A percentile compares a stretch with the other conserved stretches of the same genome.
These are phyloP conservation scores for Drosophila kikkawai DNA, from an alignment of 1,140 invertebrate genomes.

Conservation along the genomic window DNA sequence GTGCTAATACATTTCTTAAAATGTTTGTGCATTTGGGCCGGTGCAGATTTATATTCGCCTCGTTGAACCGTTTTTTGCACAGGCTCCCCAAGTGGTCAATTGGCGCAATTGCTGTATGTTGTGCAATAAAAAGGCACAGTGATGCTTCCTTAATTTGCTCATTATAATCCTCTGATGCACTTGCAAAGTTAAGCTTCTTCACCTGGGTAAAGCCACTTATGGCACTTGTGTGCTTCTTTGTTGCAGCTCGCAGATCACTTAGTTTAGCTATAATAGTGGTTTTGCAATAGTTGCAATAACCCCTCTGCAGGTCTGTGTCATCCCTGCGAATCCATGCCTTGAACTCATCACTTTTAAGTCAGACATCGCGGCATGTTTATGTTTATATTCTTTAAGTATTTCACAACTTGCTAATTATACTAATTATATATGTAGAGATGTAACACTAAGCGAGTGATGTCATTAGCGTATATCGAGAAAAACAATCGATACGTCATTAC, in stretches of 20 bases:
- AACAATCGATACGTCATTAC: neutral
- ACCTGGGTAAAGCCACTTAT: too few relatives aligned
- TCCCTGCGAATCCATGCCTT: neutral
- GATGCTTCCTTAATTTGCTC: too few relatives aligned
- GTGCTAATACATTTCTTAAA: neutral
- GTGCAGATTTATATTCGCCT: neutral
- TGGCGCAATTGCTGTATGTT: too few relatives aligned
- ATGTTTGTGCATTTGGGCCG: neutral
- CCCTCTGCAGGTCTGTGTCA: neutral
- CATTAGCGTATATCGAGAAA: neutral
- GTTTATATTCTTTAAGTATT: neutral
- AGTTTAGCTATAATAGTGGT: neutral
- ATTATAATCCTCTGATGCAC: too few relatives aligned
- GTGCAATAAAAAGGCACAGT: too few relatives aligned
- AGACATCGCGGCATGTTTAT: neutral
- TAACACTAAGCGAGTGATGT: neutral
- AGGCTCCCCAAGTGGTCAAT: too few relatives aligned
- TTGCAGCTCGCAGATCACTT: too few relatives aligned
- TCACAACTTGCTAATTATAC: neutral
- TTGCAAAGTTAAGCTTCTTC: too few relatives aligned
- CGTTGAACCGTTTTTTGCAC: too few relatives aligned
- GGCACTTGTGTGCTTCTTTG: too few relatives aligned
- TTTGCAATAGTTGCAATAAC: constrained; percentile 1
- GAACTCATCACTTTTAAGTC: neutral
- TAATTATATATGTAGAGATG: neutral